Percentiles rank a stretch among this genome's conserved stretches.
phyloP scores from a whole-genome alignment of 2,113 vertebrate species.

The Vidua macroura region DNA sequence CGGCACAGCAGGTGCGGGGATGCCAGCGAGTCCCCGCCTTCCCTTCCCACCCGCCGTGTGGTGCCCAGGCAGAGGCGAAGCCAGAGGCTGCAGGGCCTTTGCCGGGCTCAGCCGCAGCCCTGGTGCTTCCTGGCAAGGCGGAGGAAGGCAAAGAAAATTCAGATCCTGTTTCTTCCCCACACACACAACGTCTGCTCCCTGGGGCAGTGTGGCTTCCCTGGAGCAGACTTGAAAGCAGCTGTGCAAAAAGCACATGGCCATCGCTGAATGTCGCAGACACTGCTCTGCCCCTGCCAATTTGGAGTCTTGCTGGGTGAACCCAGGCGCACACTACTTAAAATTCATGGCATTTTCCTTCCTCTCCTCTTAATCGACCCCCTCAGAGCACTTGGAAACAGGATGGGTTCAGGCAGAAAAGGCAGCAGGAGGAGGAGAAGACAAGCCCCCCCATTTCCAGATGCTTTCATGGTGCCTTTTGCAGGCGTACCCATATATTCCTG shows the following conservation, averaged over 20 bases:
- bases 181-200: background rate
- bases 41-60: background rate
- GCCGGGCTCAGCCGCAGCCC: background rate
- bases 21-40: background rate
- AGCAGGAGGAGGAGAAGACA: background rate
- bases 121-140: background rate
- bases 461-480: background rate
- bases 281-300: background rate
- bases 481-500: background rate
- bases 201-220: background rate
- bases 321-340: background rate
- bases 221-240: constrained; percentile 3
- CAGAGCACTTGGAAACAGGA: background rate
- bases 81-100: background rate
- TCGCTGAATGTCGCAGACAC: background rate
- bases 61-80: background rate
- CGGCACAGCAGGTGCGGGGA: background rate
- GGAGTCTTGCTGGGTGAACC: background rate
- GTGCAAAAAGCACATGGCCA: background rate
- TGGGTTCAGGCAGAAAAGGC: background rate
- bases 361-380: background rate
- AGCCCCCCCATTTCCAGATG: constrained; percentile 2
- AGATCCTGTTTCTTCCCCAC: background rate
- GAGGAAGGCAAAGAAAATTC: background rate
- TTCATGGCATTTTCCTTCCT: constrained; percentile 4